These are phyloP conservation scores for Galeopsomyia nigrocyanea DNA, from an alignment of 2,888 invertebrate species.

Conservation along the genomic window DNA sequence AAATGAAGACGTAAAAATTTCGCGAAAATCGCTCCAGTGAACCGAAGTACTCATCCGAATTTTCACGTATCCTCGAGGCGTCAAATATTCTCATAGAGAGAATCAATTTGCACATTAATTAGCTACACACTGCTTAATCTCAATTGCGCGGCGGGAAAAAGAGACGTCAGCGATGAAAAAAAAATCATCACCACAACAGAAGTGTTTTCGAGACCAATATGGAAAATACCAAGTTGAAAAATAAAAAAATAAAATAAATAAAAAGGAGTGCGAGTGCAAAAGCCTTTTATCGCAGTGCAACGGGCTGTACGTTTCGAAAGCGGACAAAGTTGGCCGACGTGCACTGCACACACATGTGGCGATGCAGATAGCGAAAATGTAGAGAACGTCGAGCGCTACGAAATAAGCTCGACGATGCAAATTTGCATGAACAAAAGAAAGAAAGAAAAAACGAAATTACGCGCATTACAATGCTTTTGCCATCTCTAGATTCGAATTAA, in stretches of 20 bases:
- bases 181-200: too few species aligned
- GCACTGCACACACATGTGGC: too few species aligned
- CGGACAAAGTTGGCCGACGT: background rate
- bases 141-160: background rate
- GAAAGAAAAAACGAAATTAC: background rate
- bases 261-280: background rate
- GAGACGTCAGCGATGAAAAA: background rate
- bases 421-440: conserved; percentile 12
- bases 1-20: background rate
- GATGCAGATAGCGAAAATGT: conserved; percentile 15
- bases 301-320: background rate
- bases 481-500: too few species aligned
- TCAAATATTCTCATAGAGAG: conserved; percentile 3
- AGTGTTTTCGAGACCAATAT: too few species aligned
- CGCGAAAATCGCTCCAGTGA: background rate
- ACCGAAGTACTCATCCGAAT: background rate
- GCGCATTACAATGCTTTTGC: conserved; percentile 5
- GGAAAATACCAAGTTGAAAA: too few species aligned
- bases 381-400: background rate
- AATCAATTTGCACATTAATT: conserved; percentile 16
- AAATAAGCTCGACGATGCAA: conserved; percentile 12
- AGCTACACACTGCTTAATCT: background rate
- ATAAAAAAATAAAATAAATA: too few species aligned
- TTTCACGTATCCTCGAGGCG: background rate
- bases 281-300: conserved; percentile 17